phyloP scores from a whole-genome alignment of 2,797 vertebrate genomes.

The Spinibarbus caldwelli region DNA sequence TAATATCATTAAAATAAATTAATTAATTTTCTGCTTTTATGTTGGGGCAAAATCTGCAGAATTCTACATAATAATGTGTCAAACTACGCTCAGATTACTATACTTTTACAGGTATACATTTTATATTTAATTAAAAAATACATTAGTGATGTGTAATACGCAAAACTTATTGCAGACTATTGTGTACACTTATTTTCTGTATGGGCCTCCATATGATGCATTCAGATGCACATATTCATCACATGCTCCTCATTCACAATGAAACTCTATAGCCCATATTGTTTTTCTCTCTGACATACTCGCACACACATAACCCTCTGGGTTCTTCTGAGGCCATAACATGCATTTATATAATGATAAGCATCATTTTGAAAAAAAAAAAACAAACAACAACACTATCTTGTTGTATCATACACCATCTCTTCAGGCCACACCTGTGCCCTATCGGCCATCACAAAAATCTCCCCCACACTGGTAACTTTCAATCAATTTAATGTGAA shows the following conservation, averaged over 20 bases:
- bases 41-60: background rate
- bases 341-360: slow-evolving; percentile 69
- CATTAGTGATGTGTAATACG: background rate
- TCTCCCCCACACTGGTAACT: slow-evolving; percentile 39
- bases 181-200: too few species aligned
- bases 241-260: slow-evolving; percentile 5
- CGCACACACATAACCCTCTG: slow-evolving; percentile 20
- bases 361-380: slow-evolving; percentile 56
- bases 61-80: background rate
- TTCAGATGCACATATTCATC: slow-evolving; percentile 3
- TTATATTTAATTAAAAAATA: background rate
- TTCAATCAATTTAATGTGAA: slow-evolving; percentile 71
- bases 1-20: background rate
- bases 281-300: background rate
- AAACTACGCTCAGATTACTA: background rate
- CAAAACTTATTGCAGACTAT: too few species aligned
- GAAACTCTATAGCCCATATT: background rate
- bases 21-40: background rate
- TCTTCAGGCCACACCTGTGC: slow-evolving; percentile 23
- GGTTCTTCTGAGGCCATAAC: slow-evolving; percentile 55
- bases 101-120: background rate
- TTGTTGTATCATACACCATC: slow-evolving; percentile 62
- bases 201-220: too few species aligned
- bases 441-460: background rate
- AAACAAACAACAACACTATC: too few species aligned